These are phyloP conservation scores for Melinopterus prodromus DNA, from an alignment of 2,888 invertebrate species.

Conservation along the genomic window DNA sequence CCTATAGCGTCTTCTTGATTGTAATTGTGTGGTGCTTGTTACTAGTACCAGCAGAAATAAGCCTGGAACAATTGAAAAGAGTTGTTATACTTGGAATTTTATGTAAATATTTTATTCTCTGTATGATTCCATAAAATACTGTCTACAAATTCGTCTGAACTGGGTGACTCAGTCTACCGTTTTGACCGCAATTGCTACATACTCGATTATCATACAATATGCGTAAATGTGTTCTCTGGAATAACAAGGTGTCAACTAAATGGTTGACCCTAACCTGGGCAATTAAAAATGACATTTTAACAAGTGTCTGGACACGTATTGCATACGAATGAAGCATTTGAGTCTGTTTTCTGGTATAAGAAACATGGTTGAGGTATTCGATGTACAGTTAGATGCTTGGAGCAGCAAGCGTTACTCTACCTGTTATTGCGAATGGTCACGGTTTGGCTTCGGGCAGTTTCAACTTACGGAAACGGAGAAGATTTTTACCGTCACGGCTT, in stretches of 20 bases:
- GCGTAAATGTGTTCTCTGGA: neutral
- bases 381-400: neutral
- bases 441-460: neutral
- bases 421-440: neutral
- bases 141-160: too few relatives aligned
- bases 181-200: neutral
- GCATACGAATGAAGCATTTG: neutral
- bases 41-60: conserved; percentile 27
- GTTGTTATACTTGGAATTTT: too few relatives aligned
- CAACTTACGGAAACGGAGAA: neutral
- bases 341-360: neutral
- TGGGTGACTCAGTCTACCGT: neutral
- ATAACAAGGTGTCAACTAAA: neutral
- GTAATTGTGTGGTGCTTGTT: conserved; percentile 18
- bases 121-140: too few relatives aligned
- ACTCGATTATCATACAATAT: neutral
- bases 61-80: conserved; percentile 27
- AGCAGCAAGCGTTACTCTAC: neutral
- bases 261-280: neutral
- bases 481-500: neutral
- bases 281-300: neutral
- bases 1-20: conserved; percentile 27
- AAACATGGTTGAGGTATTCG: neutral
- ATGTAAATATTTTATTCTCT: too few relatives aligned
- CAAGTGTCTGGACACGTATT: neutral